Evolutionary conservation across 2,888 invertebrate species (phyloP).

Genomic region (Nesidiocoris tenuis): DNA sequence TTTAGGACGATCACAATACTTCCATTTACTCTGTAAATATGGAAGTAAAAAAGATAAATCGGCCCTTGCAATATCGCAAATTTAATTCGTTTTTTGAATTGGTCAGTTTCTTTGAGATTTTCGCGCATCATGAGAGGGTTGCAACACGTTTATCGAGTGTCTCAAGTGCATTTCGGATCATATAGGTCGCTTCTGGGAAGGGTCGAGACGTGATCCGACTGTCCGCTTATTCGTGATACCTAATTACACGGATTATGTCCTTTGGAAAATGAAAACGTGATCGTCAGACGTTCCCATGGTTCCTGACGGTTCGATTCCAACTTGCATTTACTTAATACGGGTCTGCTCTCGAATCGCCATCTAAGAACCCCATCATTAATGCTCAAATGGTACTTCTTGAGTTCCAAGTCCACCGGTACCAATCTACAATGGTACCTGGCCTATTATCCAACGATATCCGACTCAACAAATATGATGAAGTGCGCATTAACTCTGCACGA

Average conservation of each 20-base stretch:
- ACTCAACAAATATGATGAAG: conserved; percentile 37
- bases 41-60: too few species aligned
- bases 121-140: too few species aligned
- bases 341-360: conserved; percentile 22
- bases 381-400: conserved; percentile 2
- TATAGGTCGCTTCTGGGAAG: too few species aligned
- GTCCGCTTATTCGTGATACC: background rate
- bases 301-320: conserved; percentile 4
- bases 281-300: conserved; percentile 20
- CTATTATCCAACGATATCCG: conserved; percentile 33
- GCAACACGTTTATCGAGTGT: too few species aligned
- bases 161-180: too few species aligned
- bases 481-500: conserved; percentile 40
- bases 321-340: conserved; percentile 27
- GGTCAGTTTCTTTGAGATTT: too few species aligned
- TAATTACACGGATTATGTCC: conserved; percentile 34
- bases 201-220: background rate
- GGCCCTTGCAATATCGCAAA: too few species aligned
- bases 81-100: too few species aligned
- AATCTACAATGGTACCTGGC: background rate
- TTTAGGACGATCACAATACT: too few species aligned
- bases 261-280: conserved; percentile 18
- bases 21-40: too few species aligned
- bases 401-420: background rate
- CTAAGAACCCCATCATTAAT: conserved; percentile 32